phyloP scores from a whole-genome alignment of 1,140 invertebrate species.

The Bombus waltoni region DNA sequence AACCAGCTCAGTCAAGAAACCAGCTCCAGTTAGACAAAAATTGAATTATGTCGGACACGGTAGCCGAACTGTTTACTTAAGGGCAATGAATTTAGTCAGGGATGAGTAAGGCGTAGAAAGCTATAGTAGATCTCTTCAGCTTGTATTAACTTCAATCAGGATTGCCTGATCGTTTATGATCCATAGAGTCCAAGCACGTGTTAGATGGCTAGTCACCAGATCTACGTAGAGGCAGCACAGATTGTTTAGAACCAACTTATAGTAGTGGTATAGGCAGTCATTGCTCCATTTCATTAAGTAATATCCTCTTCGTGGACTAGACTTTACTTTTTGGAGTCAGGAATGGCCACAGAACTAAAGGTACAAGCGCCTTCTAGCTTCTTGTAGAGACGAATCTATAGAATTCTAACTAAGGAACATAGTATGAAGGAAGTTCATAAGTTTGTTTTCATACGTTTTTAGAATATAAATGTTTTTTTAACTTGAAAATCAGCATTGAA shows the following conservation, averaged over 20 bases:
- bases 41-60: neutral
- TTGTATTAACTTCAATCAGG: neutral
- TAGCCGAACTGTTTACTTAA: neutral
- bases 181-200: neutral
- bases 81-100: neutral
- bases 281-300: slow-evolving; percentile 66
- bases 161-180: neutral
- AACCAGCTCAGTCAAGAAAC: neutral
- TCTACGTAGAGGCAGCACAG: slow-evolving; percentile 39
- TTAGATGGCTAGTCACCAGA: slow-evolving; percentile 50
- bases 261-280: slow-evolving; percentile 76
- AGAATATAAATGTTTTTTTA: neutral
- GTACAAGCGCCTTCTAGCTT: neutral
- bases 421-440: neutral
- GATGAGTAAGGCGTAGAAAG: neutral
- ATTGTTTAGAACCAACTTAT: slow-evolving; percentile 70
- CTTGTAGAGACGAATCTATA: neutral
- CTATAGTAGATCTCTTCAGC: slow-evolving; percentile 21
- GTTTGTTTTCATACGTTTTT: neutral
- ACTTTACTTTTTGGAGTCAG: neutral
- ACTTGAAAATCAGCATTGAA: neutral
- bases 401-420: neutral
- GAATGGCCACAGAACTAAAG: neutral
- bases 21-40: neutral
- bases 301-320: neutral